Base-by-base conservation (phyloP, 2,888 invertebrate genomes). In the Hermaeophaga mercurialis region DNA sequence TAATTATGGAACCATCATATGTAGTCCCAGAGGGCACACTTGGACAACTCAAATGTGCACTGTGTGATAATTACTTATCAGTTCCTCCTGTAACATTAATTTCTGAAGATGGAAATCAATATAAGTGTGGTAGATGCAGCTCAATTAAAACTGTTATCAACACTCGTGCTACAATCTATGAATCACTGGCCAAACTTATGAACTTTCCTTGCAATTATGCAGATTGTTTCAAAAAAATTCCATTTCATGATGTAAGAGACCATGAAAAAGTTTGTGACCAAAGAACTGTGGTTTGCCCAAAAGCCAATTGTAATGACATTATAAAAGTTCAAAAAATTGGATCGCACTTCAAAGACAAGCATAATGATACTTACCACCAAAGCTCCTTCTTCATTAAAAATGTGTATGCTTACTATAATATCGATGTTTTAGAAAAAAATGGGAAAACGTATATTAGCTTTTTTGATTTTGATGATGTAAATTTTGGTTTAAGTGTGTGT, bases 401-500 rank as follows among this genome's bases (percentile, higher is more conserved):
- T 18, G 46, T 52, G 9, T 58, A 58, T 22, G 59, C 59, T 7
- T 59, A 63, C 31, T 61, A 59, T 26, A 63, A 63, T 47, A 57
- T 63, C 12, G 61, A 63, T 41, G 59, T 63, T 1, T 26, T 63
- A 19, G 63, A 61, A 26, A 61, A 59, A 44, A 57, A 59, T 38
- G 63, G 63, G 7, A 61, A 58, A 50, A 61, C 59, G 1, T 63
- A 52, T 17, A 45, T 63, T 18, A 57, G 59, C 26, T 43, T 63
- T 24, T 63, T 63, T 24, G 61, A 63, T 49, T 61, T 61, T 28
- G 63, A 63, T 49, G 63, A 63, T 11, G 34, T 44, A 26, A 59
- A 63, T 50, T 63, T 61, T 43, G 63, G 63, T 36, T 22, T 63
- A n/a, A 63, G 59, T 50, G 56, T 63, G 18, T 61, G 59, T 15